Base-by-base conservation (phyloP, 2,888 invertebrate genomes). In the Microplitis deprimator region DNA sequence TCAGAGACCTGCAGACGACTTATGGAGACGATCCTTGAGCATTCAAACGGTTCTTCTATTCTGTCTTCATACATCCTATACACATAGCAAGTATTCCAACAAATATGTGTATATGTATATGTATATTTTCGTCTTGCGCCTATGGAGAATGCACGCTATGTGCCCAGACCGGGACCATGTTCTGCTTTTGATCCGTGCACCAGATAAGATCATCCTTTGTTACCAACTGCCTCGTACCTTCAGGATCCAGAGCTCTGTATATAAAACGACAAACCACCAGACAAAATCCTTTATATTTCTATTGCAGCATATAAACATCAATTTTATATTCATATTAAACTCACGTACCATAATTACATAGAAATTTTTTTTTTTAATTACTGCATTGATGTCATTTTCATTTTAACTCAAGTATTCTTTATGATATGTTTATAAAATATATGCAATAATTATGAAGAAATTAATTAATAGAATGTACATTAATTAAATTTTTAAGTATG, bases 181-280 rank as follows among this genome's bases (percentile, higher is more conserved):
- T 89, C 87, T 88, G 87, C 85, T 89, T 89, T 89, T 88, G 89
- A 89, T 89, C 86, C 87, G 87, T 88, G 85, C 82, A 84, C 86
- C 84, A 86, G 89, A 88, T 89, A 89, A 89, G 86, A 85, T 88
- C 86, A 86, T 85, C 86, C 88, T 89, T 88, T 89, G 89, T 89
- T 88, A 81, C 86, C 87, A 86, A 86, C 88, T 87, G 87, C 85
- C 87, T 87, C 84, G 84, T 87, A 84, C 82, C 83, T 76, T 38
- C 60, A 71, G 64, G 38, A 71, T 71, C 61, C 16, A 72, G 16
- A 62, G 20, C 40, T 71, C 61, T 38, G n/a, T 38, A 16, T 61
- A 29, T 62, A 64, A n/a, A 62, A 40, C 39, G 17, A 68, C 20
- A 13, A 65, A 65, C 62, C 62, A 6, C 62, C 8, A 17, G 62